A percentile compares a stretch with the other conserved stretches of the same genome.
Evolutionary conservation across 2,888 invertebrate genomes (phyloP).

Genomic region (Eretmocerus hayati): DNA sequence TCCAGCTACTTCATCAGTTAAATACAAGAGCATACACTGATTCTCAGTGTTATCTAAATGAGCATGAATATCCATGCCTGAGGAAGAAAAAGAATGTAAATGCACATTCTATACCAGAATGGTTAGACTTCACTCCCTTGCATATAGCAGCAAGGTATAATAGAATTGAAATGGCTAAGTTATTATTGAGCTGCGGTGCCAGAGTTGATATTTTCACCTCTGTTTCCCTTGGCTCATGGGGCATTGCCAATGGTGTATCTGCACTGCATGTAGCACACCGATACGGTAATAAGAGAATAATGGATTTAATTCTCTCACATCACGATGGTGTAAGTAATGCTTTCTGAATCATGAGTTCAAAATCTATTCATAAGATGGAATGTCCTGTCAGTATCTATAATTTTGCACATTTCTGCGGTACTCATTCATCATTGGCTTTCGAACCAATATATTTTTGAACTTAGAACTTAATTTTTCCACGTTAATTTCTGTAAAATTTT

Average conservation of each 20-base stretch:
- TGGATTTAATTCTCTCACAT: background rate
- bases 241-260: background rate
- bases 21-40: no score
- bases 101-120: background rate
- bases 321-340: background rate
- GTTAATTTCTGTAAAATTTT: no score
- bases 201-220: background rate
- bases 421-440: no score
- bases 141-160: background rate
- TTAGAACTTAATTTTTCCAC: no score
- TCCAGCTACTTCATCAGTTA: background rate
- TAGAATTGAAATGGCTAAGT: background rate
- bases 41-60: no score
- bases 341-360: no score
- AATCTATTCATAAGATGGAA: no score
- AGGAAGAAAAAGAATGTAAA: no score
- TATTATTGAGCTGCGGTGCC: background rate
- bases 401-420: no score
- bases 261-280: background rate
- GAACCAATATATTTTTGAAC: no score
- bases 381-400: no score
- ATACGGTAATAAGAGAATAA: background rate
- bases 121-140: background rate
- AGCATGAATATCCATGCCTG: no score
- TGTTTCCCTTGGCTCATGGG: background rate